phyloP scores from a whole-genome alignment of 2,888 invertebrate species.

The Acleris emargana region DNA sequence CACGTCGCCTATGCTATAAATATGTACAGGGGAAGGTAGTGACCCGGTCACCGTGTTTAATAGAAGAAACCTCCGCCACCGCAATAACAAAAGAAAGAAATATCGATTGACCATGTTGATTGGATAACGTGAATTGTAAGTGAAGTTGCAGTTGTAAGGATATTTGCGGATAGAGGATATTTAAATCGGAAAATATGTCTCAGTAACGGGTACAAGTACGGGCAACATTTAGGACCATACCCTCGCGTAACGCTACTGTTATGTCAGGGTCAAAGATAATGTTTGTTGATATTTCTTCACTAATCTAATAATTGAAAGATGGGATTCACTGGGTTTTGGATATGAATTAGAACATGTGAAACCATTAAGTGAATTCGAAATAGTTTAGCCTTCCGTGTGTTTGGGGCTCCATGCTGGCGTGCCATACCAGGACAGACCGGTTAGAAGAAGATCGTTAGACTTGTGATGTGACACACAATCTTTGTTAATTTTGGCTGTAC shows the following conservation, averaged over 20 bases:
- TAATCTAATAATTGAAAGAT: constrained; percentile 39
- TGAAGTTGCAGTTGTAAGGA: constrained; percentile 30
- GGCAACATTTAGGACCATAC: constrained; percentile 14
- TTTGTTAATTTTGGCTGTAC: constrained; percentile 84
- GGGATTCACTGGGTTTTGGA: constrained; percentile 55
- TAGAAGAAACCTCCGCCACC: constrained; percentile 77
- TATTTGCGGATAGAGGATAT: constrained; percentile 25
- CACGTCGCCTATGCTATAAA: constrained; percentile 57
- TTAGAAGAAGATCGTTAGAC: constrained; percentile 83
- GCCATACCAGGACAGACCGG: constrained; percentile 80
- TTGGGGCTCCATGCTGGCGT: constrained; percentile 79
- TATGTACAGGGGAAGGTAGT: constrained; percentile 69
- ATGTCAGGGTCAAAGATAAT: constrained; percentile 10
- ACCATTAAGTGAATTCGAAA: constrained; percentile 63
- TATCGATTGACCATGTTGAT: constrained; percentile 36
- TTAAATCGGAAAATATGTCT: constrained; percentile 18
- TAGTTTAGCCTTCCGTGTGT: constrained; percentile 70
- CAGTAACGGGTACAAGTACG: constrained; percentile 17
- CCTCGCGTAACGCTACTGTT: constrained; percentile 16
- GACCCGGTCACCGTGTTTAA: constrained; percentile 72
- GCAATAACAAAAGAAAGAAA: constrained; percentile 70
- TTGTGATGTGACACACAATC: constrained; percentile 78
- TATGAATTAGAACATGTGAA: constrained; percentile 63
- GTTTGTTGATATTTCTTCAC: constrained; percentile 5
- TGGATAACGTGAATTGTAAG: constrained; percentile 12